phyloP scores from a whole-genome alignment of 2,113 vertebrate species.

The Ornithorhynchus anatinus region DNA sequence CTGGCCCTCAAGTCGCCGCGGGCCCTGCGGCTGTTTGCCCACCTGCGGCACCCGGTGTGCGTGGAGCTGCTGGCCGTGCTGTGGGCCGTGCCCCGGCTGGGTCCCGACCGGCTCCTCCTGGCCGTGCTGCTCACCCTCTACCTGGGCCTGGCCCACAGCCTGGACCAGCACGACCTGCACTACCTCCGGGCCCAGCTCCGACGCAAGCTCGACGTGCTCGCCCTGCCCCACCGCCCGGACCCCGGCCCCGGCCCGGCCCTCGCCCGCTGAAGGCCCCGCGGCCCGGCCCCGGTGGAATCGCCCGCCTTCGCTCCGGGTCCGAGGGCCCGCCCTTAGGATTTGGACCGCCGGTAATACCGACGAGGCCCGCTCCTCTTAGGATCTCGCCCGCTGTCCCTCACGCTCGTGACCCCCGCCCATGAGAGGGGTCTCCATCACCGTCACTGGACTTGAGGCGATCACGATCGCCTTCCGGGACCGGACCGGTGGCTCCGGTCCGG shows the following conservation, averaged over 20 bases:
- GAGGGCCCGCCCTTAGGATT: not conserved
- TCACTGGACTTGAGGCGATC: too few relatives aligned
- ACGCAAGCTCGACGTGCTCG: constrained; percentile 78
- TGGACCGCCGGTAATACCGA: not conserved
- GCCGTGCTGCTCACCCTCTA: constrained; percentile 78
- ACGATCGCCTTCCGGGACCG: too few relatives aligned
- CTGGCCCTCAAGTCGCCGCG: constrained; percentile 76
- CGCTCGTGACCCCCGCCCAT: too few relatives aligned
- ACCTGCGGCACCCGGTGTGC: constrained; percentile 87
- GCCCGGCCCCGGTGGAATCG: too few relatives aligned
- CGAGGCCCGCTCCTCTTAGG: too few relatives aligned
- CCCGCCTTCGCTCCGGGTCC: too few relatives aligned
- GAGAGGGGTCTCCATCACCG: too few relatives aligned
- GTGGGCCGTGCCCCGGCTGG: constrained; percentile 83
- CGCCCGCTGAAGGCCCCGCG: too few relatives aligned
- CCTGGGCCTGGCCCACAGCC: constrained; percentile 79
- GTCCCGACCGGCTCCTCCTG: constrained; percentile 83
- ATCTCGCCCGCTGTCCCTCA: too few relatives aligned
- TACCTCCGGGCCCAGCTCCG: constrained; percentile 81
- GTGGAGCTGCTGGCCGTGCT: constrained; percentile 84
- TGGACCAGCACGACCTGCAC: constrained; percentile 83
- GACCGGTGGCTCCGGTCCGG: too few relatives aligned
- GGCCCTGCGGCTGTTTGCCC: constrained; percentile 79
- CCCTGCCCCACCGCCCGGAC: constrained; percentile 26
- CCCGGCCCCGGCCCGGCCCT: rapidly evolving